Evolutionary conservation across 2,888 invertebrate species (phyloP).

Genomic region (Palloptera scutellata): DNA sequence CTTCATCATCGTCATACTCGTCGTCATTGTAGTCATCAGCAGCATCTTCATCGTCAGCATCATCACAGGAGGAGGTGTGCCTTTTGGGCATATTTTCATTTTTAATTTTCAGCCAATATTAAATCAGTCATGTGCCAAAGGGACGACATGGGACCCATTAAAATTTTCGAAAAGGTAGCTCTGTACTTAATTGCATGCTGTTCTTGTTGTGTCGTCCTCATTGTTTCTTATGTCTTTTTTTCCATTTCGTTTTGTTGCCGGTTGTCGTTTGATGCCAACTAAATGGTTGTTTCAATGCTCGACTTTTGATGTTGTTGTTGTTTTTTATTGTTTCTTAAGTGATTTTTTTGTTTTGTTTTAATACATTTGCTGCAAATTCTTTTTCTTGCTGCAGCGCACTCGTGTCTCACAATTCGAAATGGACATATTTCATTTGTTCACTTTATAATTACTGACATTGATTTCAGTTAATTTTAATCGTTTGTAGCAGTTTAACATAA

Average conservation of each 20-base stretch:
- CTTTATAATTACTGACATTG: slow-evolving; percentile 28
- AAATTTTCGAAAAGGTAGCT: not conserved
- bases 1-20: not conserved
- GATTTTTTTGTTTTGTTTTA: not conserved
- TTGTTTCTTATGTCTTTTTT: not conserved
- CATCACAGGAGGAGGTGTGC: slow-evolving; percentile 3
- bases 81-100: slow-evolving; percentile 23
- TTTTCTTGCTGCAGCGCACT: no score
- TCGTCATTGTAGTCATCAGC: no score
- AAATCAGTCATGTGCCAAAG: slow-evolving; percentile 45
- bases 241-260: not conserved
- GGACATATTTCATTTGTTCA: not conserved
- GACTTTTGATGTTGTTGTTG: not conserved
- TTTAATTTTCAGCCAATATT: slow-evolving; percentile 38
- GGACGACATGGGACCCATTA: slow-evolving; percentile 36
- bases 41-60: not conserved
- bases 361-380: no score
- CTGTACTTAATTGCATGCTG: not conserved
- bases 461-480: slow-evolving; percentile 31
- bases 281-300: not conserved
- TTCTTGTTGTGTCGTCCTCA: not conserved
- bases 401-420: not conserved
- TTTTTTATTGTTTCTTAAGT: not conserved
- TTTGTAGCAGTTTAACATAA: slow-evolving; percentile 5
- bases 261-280: not conserved